Percentiles rank a stretch among this genome's conserved stretches.
Conservation (phyloP, 2,888 invertebrate species). For the Drosophila gaucha region DNA sequence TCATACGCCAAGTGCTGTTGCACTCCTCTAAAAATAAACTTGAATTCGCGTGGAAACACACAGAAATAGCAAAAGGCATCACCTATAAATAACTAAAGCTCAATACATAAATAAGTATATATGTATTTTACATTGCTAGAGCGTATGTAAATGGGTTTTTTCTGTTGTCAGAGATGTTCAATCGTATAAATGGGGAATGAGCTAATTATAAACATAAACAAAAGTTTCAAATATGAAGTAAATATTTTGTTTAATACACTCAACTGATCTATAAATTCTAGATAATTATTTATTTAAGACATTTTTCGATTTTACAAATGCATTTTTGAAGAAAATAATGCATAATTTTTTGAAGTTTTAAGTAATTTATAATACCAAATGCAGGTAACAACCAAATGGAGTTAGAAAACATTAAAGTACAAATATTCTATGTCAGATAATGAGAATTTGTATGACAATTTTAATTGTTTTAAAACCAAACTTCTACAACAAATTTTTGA, state of each 20-base stretch:
- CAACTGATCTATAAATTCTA: neutral
- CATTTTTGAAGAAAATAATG: too few species aligned
- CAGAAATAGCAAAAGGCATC: slow-evolving; percentile 1
- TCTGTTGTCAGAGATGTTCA: neutral
- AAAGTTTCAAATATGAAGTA: neutral
- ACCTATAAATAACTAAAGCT: neutral
- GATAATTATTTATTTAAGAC: too few species aligned
- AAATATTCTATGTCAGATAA: too few species aligned
- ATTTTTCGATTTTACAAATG: too few species aligned
- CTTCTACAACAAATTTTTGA: too few species aligned
- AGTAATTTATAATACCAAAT: too few species aligned
- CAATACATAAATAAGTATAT: slow-evolving; percentile 8
- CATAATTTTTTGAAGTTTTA: too few species aligned
- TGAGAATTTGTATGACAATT: too few species aligned
- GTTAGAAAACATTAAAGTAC: too few species aligned
- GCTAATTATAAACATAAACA: slow-evolving; percentile 3
- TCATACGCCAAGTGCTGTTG: neutral
- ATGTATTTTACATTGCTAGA: neutral
- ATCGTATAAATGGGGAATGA: neutral
- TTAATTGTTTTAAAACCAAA: too few species aligned
- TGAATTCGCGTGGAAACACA: neutral
- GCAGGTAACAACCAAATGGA: too few species aligned
- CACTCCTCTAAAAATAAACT: slow-evolving; percentile 5
- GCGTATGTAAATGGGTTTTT: slow-evolving; percentile 3
- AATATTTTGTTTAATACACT: neutral